Evolutionary conservation across 1,140 invertebrate species (phyloP).

Genomic region (Drosophila lacertosa): DNA sequence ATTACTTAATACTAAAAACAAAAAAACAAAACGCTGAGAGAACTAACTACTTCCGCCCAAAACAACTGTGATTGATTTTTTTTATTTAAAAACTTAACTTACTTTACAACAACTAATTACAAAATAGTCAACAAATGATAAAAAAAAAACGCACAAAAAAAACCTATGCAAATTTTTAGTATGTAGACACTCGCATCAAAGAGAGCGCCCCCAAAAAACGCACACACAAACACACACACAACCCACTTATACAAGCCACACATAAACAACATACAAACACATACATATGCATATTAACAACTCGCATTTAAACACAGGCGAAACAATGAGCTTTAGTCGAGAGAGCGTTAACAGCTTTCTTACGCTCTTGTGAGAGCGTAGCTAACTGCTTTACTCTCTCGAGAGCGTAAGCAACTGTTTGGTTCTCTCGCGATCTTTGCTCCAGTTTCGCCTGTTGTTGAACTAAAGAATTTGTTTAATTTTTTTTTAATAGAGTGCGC

Average conservation of each 20-base stretch:
- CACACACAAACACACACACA: slow-evolving; percentile 23
- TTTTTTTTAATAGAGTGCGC: slow-evolving; percentile 60
- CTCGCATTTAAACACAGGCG: slow-evolving; percentile 1
- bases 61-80: slow-evolving; percentile 84
- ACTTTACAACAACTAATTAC: slow-evolving; percentile 55
- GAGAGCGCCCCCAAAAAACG: slow-evolving; percentile 20
- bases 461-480: slow-evolving; percentile 74
- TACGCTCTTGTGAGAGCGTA: slow-evolving; percentile 2
- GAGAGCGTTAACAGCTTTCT: not conserved
- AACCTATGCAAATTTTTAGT: slow-evolving; percentile 76
- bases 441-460: slow-evolving; percentile 14
- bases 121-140: slow-evolving; percentile 54
- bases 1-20: slow-evolving; percentile 63
- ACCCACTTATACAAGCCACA: not conserved
- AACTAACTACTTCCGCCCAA: slow-evolving; percentile 81
- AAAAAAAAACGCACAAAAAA: slow-evolving; percentile 36
- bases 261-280: slow-evolving; percentile 3
- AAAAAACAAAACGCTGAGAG: slow-evolving; percentile 26
- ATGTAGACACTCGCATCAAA: slow-evolving; percentile 46
- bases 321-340: not conserved
- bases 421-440: not conserved
- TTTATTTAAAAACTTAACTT: slow-evolving; percentile 62
- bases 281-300: slow-evolving; percentile 41
- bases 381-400: not conserved
- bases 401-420: not conserved